phyloP scores from a whole-genome alignment of 2,888 invertebrate genomes.

The Cerastis rubricosa region DNA sequence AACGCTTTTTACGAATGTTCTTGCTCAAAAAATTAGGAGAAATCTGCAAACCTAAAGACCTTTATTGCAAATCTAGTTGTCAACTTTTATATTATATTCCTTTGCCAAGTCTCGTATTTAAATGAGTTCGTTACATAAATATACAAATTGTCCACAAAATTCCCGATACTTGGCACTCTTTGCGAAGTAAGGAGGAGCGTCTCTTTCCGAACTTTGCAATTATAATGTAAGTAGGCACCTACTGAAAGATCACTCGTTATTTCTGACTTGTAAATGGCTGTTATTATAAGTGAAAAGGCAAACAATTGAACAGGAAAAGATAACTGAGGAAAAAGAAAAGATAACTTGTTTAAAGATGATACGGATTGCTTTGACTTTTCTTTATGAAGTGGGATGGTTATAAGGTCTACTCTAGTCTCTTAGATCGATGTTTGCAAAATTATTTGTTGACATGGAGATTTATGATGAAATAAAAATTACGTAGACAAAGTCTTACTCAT shows the following conservation, averaged over 20 bases:
- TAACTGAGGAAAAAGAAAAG: slow-evolving; percentile 5
- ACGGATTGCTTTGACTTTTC: not conserved
- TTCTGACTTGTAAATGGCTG: slow-evolving; percentile 40
- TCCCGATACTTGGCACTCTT: slow-evolving; percentile 24
- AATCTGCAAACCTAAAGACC: not conserved
- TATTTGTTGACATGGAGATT: not conserved
- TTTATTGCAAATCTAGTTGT: not conserved
- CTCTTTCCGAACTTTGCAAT: slow-evolving; percentile 54
- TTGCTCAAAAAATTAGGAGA: not conserved
- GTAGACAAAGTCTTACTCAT: not conserved
- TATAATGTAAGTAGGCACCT: slow-evolving; percentile 48
- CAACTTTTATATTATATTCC: not conserved
- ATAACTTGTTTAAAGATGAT: slow-evolving; percentile 18
- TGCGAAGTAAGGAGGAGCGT: slow-evolving; percentile 41
- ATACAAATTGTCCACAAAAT: slow-evolving; percentile 39
- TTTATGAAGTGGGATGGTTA: not conserved
- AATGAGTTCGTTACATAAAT: slow-evolving; percentile 10
- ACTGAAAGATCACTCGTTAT: slow-evolving; percentile 35
- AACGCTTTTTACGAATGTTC: not conserved
- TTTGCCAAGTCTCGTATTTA: slow-evolving; percentile 24
- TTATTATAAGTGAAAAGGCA: slow-evolving; percentile 27
- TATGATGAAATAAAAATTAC: not conserved
- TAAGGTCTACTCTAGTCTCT: not conserved
- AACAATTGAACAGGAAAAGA: slow-evolving; percentile 22
- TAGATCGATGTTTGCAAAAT: not conserved